Conservation (phyloP, 2,797 vertebrate genomes). For the Crocodylus rhombifer region DNA sequence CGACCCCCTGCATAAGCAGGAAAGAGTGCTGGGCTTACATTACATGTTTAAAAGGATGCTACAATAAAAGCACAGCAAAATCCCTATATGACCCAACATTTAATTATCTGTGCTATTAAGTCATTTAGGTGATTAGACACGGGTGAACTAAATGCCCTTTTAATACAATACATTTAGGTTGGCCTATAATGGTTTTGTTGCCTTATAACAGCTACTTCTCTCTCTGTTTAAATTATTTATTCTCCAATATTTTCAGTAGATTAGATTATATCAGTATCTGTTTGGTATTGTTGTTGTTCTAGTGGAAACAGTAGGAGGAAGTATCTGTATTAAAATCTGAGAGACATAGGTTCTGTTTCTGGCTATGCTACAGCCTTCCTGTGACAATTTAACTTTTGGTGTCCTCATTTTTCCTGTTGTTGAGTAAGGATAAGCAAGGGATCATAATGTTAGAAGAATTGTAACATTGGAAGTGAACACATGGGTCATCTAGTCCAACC, state of each 20-base stretch:
- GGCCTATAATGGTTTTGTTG: slow-evolving; percentile 7
- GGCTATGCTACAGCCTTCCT: neutral
- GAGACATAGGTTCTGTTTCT: neutral
- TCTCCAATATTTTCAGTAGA: neutral
- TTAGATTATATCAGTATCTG: neutral
- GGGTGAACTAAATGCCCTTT: neutral
- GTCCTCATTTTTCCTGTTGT: neutral
- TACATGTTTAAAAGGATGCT: neutral
- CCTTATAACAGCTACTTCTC: neutral
- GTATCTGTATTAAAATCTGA: neutral
- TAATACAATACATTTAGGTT: neutral
- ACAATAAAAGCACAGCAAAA: fast-evolving
- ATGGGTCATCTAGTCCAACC: no score
- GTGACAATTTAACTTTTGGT: neutral
- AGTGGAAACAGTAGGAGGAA: neutral
- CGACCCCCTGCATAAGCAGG: no score
- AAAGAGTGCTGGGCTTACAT: no score
- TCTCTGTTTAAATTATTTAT: neutral
- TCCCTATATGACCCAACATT: neutral
- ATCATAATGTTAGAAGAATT: neutral
- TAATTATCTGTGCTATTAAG: neutral
- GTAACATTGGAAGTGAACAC: no score
- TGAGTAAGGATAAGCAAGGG: neutral
- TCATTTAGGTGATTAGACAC: neutral
- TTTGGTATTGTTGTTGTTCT: neutral